Percentiles rank a stretch among this genome's conserved stretches.
Evolutionary conservation across 2,797 vertebrate genomes (phyloP).

Genomic region (Esox lucius): DNA sequence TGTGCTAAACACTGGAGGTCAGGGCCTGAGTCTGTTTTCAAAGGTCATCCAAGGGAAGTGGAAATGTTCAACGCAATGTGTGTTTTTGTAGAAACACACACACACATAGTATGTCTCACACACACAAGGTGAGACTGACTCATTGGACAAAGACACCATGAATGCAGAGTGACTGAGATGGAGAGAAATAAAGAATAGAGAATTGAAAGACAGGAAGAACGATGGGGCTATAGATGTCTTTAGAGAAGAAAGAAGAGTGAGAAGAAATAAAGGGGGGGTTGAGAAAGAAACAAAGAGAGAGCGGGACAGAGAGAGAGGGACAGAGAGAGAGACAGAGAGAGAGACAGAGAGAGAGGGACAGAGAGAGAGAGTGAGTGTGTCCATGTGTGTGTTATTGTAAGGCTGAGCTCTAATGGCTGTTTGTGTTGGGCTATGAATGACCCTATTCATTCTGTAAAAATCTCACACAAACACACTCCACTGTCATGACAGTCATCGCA

Average conservation of each 20-base stretch:
- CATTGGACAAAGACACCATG: conserved; percentile 15
- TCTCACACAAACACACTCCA: neutral
- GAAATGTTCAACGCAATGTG: conserved; percentile 19
- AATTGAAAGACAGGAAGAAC: neutral
- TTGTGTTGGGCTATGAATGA: conserved; percentile 51
- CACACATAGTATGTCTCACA: conserved; percentile 15
- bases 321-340: neutral
- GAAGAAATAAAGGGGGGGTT: neutral
- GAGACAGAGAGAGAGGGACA: neutral
- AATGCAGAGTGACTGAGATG: conserved; percentile 5
- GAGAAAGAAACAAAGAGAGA: neutral
- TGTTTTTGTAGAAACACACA: neutral
- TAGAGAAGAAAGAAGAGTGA: neutral
- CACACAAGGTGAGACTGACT: neutral
- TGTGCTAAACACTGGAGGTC: neutral
- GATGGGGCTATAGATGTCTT: too few species aligned
- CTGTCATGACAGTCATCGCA: neutral
- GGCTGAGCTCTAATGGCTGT: conserved; percentile 18
- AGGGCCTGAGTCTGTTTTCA: neutral
- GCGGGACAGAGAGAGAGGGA: conserved; percentile 4
- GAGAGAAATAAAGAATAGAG: neutral
- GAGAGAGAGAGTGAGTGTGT: neutral
- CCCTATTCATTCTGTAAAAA: conserved; percentile 47
- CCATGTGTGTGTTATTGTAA: conserved; percentile 22
- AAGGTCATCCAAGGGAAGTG: neutral